Evolutionary conservation across 2,888 invertebrate species (phyloP), one percentile per base, ranked within the genome.

Genomic region (Polymixis flavicincta): DNA sequence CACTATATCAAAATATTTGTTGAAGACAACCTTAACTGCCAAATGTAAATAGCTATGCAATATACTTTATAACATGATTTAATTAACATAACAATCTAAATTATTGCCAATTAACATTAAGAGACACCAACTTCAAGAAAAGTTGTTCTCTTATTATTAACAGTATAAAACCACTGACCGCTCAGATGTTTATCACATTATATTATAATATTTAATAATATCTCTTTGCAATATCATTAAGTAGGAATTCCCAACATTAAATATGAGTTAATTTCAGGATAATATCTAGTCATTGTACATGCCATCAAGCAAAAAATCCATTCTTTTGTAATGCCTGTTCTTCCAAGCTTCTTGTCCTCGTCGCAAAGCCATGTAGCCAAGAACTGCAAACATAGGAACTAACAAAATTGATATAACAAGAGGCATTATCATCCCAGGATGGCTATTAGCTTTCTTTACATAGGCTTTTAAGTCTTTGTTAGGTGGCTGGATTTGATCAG

Each of bases 261-360:
- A 42, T 32, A 64, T 67, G 19, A 37, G 22, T 61, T n/a, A 7
- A 54, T 66, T 60, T 59, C n/a, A 14, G 19, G 42, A 50, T 50
- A 32, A 28, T n/a, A 71, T 57, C 91, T 94, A 98, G 91, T 98
- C 98, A 95, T 98, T 98, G 91, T 98, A 98, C 98, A 98, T 98
- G 88, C 98, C 98, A 93, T 98, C 98, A 74, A 98, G 98, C 22
- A 98, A 97, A 91, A 98, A 98, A 93, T 98, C 98, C 98, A 98
- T 98, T 91, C 98, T 97, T 82, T 98, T 97, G 90, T 98, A 98
- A 93, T 98, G 98, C 86, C 98, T 97, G 85, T 98, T 98, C 87
- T 98, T 97, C 98, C 98, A 98, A 91, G 98, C 98, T 91, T 98
- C 98, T 86, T 97, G 97, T n/a, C 98, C 97, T 84, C 97, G 96